Percentiles rank a stretch among this genome's conserved stretches.
Conservation (phyloP, 2,888 invertebrate genomes). For the Conistra vaccinii region DNA sequence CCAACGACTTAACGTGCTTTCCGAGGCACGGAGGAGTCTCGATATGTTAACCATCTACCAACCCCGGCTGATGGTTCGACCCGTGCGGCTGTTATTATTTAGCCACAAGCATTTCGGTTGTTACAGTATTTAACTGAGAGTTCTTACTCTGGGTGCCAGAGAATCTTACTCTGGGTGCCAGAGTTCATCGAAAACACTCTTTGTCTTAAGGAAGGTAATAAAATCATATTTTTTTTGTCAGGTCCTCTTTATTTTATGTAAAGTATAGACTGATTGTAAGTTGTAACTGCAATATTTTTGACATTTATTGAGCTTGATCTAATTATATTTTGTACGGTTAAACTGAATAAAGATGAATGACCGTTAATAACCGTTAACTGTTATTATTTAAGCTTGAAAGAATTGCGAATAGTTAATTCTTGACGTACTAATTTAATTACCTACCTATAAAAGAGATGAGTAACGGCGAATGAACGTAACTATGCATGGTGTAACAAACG, state of each 20-base stretch:
- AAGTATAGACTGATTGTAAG: too few relatives aligned
- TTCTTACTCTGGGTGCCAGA: too few relatives aligned
- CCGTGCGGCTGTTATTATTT: too few relatives aligned
- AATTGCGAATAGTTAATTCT: background rate
- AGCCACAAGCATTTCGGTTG: too few relatives aligned
- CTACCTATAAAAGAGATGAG: background rate
- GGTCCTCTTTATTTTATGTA: background rate
- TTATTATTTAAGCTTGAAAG: constrained; percentile 3
- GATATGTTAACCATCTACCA: too few relatives aligned
- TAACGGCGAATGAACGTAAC: background rate
- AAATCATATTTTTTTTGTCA: too few relatives aligned
- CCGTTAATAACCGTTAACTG: background rate
- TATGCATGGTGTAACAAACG: background rate
- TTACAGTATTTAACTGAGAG: background rate
- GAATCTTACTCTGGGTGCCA: too few relatives aligned
- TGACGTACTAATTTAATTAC: constrained; percentile 15
- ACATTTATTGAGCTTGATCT: background rate
- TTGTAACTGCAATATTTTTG: background rate
- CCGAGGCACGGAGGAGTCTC: too few relatives aligned
- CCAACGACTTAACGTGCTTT: too few relatives aligned
- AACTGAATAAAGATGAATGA: constrained; percentile 20
- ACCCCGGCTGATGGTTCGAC: too few relatives aligned
- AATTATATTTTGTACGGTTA: background rate
- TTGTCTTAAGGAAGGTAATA: too few relatives aligned
- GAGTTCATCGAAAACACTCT: too few relatives aligned